These are phyloP conservation scores for Drosophila kohkoa DNA, from an alignment of 1,140 invertebrate species.

Conservation along the genomic window DNA sequence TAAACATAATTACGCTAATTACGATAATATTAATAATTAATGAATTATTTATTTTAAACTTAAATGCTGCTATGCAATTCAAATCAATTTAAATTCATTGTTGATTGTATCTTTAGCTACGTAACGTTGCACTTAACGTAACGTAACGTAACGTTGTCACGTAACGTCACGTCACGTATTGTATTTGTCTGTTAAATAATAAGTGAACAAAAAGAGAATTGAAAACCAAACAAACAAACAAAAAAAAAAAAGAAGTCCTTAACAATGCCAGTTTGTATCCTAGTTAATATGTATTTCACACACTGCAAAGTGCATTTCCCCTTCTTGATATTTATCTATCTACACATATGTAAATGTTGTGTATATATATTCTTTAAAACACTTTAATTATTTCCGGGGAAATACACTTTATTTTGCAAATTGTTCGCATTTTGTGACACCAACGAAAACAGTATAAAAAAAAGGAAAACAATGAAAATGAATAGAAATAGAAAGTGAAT, in stretches of 20 bases:
- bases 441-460: neutral
- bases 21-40: constrained; percentile 9
- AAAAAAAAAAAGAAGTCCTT: constrained; percentile 11
- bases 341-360: neutral
- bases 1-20: constrained; percentile 1
- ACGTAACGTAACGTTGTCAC: constrained; percentile 36
- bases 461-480: no score
- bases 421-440: constrained; percentile 12
- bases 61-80: constrained; percentile 6
- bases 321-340: constrained; percentile 3
- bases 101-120: constrained; percentile 44
- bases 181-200: constrained; percentile 35
- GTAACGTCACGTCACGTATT: constrained; percentile 28
- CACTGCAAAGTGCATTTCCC: constrained; percentile 15
- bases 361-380: neutral
- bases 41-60: constrained; percentile 18
- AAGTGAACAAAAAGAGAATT: neutral
- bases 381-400: neutral
- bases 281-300: constrained; percentile 25
- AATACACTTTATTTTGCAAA: constrained; percentile 8
- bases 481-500: neutral
- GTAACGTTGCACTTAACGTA: constrained; percentile 12
- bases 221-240: neutral
- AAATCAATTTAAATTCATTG: constrained; percentile 14
- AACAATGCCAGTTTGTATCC: constrained; percentile 15